Evolutionary conservation across 2,888 invertebrate genomes (phyloP), one percentile per base, ranked within the genome.

Genomic region (Chymomyza procnemis): DNA sequence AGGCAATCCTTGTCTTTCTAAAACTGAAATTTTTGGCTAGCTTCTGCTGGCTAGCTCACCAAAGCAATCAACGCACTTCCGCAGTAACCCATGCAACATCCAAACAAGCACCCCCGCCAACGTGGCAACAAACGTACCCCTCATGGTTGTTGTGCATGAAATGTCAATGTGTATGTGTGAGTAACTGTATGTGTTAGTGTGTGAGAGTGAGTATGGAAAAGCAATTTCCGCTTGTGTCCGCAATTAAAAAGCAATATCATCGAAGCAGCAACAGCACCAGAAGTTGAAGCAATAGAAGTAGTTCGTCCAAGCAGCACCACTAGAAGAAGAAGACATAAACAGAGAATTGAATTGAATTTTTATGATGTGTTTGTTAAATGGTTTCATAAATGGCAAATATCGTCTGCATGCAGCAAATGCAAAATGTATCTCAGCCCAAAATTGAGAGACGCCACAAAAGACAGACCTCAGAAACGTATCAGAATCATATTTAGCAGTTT

Each of bases 211-310:
- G 73, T 67, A 61, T 74, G 67, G 71, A 74, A 83, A 80, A 75
- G 80, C 85, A 88, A 88, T 88, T 88, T 88, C 83, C 87, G 79
- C 79, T 78, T 79, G 78, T 83, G 83, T 78, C 89, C 85, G 84
- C 88, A 88, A 89, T 88, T 88, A 89, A 88, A 86, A 85, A 87
- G 86, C 86, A 85, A 87, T 87, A 86, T 77, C 79, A 80, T 74
- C 65, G 56, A 63, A 73, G 73, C 54, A 26, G n/a, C 8, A 26
- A 8, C 4, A 26, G 22, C 2, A 22, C 3, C 2, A 22, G 22
- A 22, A 22, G 22, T 22, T 3, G 22, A 22, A 22, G 3, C 2
- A 22, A 4, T 3, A 22, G 26, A 26, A 26, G 26, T 26, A 26
- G 26, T 26, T 26, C 4, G 26, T 26, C 18, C 19, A 19, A 52